phyloP scores from a whole-genome alignment of 2,797 vertebrate species.

The Trichosurus vulpecula region DNA sequence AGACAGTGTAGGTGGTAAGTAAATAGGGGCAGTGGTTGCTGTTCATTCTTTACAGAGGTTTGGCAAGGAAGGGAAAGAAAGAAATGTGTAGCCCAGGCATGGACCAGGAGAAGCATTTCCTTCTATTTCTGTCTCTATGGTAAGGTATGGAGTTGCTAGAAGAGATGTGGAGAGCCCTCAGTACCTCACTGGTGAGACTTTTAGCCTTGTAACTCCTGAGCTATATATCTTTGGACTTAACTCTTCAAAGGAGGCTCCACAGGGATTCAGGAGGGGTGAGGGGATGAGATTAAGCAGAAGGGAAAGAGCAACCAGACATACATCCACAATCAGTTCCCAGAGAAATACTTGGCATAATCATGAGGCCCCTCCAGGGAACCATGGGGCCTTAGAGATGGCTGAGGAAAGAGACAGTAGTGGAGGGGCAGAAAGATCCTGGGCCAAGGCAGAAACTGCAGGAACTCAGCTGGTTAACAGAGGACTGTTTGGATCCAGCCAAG shows the following conservation, averaged over 20 bases:
- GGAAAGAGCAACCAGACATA: background rate
- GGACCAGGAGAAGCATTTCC: background rate
- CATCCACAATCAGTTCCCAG: background rate
- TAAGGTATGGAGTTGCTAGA: background rate
- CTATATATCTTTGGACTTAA: background rate
- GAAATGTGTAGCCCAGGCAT: background rate
- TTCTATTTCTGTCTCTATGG: background rate
- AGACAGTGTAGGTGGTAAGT: background rate
- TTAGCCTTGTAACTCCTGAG: background rate
- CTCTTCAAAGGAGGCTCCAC: background rate
- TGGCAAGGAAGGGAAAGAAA: background rate
- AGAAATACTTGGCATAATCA: background rate
- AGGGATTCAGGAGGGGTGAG: background rate
- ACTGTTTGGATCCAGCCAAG: background rate
- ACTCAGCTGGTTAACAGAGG: background rate
- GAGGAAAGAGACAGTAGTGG: background rate
- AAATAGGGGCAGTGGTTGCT: background rate
- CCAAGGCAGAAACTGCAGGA: background rate
- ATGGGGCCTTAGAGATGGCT: background rate
- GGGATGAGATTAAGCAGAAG: background rate
- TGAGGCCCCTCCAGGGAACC: background rate
- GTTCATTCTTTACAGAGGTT: background rate
- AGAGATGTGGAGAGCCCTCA: background rate
- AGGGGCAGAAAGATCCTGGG: background rate
- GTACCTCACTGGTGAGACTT: background rate